Evolutionary conservation across 2,888 invertebrate genomes (phyloP).

Genomic region (Noctua comes): DNA sequence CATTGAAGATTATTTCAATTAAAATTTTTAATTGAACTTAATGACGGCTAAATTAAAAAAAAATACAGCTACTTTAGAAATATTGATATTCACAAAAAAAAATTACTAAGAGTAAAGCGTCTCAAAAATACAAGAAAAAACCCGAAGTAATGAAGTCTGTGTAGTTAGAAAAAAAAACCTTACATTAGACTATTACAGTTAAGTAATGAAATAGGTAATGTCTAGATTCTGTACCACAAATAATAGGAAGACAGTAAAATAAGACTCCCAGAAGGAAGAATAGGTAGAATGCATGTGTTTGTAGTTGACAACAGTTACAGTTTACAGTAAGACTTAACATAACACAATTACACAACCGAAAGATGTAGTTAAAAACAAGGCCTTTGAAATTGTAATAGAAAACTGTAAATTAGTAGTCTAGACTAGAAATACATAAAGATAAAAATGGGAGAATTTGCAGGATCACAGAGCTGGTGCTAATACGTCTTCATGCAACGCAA

Average conservation of each 20-base stretch:
- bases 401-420: background rate
- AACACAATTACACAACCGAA: background rate
- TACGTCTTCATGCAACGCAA: background rate
- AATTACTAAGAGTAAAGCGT: background rate
- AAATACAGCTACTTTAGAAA: background rate
- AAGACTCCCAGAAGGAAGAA: background rate
- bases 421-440: background rate
- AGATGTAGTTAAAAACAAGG: background rate
- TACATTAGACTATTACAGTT: background rate
- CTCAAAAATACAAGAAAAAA: background rate
- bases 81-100: background rate
- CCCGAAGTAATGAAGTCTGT: background rate
- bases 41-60: background rate
- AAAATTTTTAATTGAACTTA: background rate
- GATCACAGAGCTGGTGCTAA: background rate
- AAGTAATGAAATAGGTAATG: background rate
- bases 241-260: background rate
- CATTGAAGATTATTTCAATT: background rate
- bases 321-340: background rate
- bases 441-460: background rate
- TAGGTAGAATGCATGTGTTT: background rate
- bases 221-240: background rate
- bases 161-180: background rate
- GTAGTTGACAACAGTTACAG: background rate
- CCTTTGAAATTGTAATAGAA: conserved; percentile 21